Evolutionary conservation across 2,113 vertebrate species (phyloP).

Genomic region (Amia ocellicauda): DNA sequence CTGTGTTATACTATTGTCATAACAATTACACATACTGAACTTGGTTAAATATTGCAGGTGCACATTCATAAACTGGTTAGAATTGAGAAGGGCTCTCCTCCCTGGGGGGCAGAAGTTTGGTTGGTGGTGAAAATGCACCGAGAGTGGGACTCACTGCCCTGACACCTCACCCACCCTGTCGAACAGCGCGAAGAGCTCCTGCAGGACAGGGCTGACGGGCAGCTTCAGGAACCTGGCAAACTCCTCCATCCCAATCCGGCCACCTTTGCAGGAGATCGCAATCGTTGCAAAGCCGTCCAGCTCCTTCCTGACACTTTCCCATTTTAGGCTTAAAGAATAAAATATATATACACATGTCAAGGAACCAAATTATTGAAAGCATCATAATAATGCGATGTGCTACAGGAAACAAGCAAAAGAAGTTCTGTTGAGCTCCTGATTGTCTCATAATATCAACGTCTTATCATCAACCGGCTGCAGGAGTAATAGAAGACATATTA

Average conservation of each 20-base stretch:
- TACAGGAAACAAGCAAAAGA: slow-evolving; percentile 6
- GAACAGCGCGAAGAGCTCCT: slow-evolving; percentile 87
- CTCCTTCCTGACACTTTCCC: slow-evolving; percentile 83
- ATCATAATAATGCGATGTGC: neutral
- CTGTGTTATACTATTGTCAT: too few species aligned
- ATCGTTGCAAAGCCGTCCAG: slow-evolving; percentile 82
- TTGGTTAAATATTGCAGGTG: too few species aligned
- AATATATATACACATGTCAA: neutral
- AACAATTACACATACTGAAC: too few species aligned
- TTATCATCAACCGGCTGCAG: too few species aligned
- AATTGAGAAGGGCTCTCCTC: too few species aligned
- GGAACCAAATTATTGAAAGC: neutral
- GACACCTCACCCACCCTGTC: slow-evolving; percentile 77
- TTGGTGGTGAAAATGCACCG: too few species aligned
- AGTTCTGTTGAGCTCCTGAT: slow-evolving; percentile 1
- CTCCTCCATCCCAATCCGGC: slow-evolving; percentile 85
- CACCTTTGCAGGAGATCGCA: slow-evolving; percentile 82
- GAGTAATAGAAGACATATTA: too few species aligned
- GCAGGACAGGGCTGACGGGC: slow-evolving; percentile 75
- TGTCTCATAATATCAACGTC: too few species aligned
- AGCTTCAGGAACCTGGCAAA: slow-evolving; percentile 87
- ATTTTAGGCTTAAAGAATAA: slow-evolving; percentile 74
- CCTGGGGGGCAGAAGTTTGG: too few species aligned
- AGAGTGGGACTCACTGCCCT: too few species aligned
- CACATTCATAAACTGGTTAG: too few species aligned